Percentiles rank a stretch among this genome's conserved stretches.
Evolutionary conservation across 2,888 invertebrate species (phyloP).

Genomic region (Metopia argyrocephala): DNA sequence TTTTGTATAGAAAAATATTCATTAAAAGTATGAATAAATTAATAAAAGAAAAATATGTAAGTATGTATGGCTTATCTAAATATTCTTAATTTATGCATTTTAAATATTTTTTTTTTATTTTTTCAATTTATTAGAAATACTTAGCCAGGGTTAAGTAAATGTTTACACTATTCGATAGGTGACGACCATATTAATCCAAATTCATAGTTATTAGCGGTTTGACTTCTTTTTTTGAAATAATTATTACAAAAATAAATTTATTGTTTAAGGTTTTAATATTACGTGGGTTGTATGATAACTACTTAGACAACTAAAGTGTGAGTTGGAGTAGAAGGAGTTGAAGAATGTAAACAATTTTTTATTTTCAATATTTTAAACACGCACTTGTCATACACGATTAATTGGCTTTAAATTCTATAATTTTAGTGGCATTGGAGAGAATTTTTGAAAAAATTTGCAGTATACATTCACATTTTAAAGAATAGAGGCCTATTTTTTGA

Average conservation of each 20-base stretch:
- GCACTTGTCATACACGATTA: no score
- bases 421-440: not conserved
- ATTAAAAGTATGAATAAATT: not conserved
- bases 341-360: not conserved
- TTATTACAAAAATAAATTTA: not conserved
- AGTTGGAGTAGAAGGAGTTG: not conserved
- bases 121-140: not conserved
- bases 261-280: not conserved
- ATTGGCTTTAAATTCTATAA: not conserved
- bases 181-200: no score
- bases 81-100: not conserved
- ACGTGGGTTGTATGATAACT: not conserved
- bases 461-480: no score
- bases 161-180: not conserved
- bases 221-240: not conserved
- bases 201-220: no score
- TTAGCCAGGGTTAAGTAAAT: not conserved
- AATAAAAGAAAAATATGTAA: not conserved
- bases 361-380: not conserved
- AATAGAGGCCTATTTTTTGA: no score
- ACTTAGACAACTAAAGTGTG: not conserved
- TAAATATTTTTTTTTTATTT: not conserved
- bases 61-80: not conserved
- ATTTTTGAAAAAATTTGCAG: not conserved
- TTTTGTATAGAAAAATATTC: not conserved